phyloP scores from a whole-genome alignment of 2,113 vertebrate species.

The Coracopsis vasa region DNA sequence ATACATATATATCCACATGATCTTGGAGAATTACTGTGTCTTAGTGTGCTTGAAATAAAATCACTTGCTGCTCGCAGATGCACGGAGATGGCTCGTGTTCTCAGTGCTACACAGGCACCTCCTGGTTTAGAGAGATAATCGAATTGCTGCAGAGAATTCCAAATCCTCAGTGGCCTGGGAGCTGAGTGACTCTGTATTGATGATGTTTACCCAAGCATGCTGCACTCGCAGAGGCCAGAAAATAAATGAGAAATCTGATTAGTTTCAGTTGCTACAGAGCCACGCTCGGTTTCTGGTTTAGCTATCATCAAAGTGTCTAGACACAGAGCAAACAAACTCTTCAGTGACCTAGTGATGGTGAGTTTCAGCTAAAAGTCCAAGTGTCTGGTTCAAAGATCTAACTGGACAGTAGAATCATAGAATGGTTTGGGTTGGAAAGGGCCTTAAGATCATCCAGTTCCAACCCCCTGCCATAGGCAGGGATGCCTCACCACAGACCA shows the following conservation, averaged over 20 bases:
- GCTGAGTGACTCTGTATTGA: neutral
- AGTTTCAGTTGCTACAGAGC: neutral
- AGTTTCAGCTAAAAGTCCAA: neutral
- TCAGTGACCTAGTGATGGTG: neutral
- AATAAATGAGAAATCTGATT: conserved; percentile 51
- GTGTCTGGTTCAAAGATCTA: neutral
- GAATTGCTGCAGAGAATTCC: neutral
- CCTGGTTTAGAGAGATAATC: neutral
- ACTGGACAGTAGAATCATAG: neutral
- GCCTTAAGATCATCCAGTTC: neutral
- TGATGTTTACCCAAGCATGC: conserved; percentile 4
- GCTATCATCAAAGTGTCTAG: neutral
- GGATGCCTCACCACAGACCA: neutral
- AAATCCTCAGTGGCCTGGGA: neutral
- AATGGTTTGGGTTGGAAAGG: neutral
- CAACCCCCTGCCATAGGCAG: neutral
- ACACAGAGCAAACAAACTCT: neutral
- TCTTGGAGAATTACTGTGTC: neutral
- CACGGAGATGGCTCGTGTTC: neutral
- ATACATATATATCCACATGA: neutral
- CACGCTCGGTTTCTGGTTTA: neutral
- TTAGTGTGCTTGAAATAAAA: neutral
- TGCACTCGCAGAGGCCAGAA: neutral
- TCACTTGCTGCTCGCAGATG: neutral
- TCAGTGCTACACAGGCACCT: neutral